Evolutionary conservation across 2,888 invertebrate genomes (phyloP), one percentile per base, ranked within the genome.

Genomic region (Cenopis cana): DNA sequence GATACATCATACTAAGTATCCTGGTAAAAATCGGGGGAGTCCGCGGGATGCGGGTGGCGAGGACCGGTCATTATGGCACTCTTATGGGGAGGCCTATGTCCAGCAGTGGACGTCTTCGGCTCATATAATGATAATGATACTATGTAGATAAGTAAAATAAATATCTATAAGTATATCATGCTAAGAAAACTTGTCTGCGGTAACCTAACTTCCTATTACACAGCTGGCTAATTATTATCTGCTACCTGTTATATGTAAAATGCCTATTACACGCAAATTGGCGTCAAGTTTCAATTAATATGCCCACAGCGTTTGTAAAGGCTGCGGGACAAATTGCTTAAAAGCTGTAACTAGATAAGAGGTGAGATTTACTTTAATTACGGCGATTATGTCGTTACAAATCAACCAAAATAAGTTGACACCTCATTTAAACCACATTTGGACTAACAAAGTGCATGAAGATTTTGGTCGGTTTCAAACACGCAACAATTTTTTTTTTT

Each of bases 321-420:
- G 75, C 75, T 76, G 71, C 77, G 74, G 76, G 78, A 81, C 80
- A 79, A 82, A 83, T 82, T 79, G 79, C 75, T 71, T 76, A 75
- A 78, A 78, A 76, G 73, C 68, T 73, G 73, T 77, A 77, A 81
- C 79, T 75, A 79, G 82, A 83, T 83, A 83, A 79, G 76, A 75
- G 71, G 62, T 69, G 77, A 77, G 80, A 80, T 82, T 83, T 81
- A 81, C 76, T 78, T 81, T 82, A 84, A 83, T 84, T 83, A 79
- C 79, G 72, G 66, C 77, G 77, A 82, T 82, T 82, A 81, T 76
- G 75, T 75, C 76, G 76, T 77, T 77, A 79, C 52, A 46, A 55
- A 38, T 14, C 24, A 61, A 61, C 49, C 67, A 61, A 56, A 71
- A 61, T 54, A 71, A 71, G 38, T 38, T 33, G 67, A 61, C 49